Conservation (phyloP, 2,797 vertebrate species). For the Pagetopsis macropterus region DNA sequence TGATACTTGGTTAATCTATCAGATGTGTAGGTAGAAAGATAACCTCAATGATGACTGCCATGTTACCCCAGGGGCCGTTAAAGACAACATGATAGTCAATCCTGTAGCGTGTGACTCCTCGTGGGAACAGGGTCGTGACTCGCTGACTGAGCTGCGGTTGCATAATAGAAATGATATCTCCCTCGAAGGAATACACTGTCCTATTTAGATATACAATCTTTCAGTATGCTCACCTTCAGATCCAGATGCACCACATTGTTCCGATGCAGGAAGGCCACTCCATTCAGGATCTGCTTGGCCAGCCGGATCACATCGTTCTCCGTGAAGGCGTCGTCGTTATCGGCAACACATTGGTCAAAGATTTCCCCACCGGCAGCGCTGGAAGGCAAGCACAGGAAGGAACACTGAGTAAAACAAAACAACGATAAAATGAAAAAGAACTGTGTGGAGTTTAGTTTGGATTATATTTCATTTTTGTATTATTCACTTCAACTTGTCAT, state of each 20-base stretch:
- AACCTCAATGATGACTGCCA: slow-evolving; percentile 1
- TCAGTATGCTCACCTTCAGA: slow-evolving; percentile 81
- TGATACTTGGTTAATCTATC: slow-evolving; percentile 14
- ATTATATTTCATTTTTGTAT: slow-evolving; percentile 35
- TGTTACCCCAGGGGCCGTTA: slow-evolving; percentile 36
- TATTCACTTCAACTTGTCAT: slow-evolving; percentile 38
- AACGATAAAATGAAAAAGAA: slow-evolving; percentile 28
- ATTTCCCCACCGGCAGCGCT: slow-evolving; percentile 89
- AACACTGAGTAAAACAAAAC: slow-evolving; percentile 44
- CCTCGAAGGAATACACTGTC: slow-evolving; percentile 34
- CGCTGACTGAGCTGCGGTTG: slow-evolving; percentile 45
- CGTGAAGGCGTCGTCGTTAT: slow-evolving; percentile 87
- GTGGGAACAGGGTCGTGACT: slow-evolving; percentile 46
- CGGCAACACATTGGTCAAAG: slow-evolving; percentile 87
- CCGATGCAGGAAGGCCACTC: slow-evolving; percentile 84
- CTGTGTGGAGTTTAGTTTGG: slow-evolving; percentile 44
- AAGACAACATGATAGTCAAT: slow-evolving; percentile 40
- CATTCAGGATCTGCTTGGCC: slow-evolving; percentile 84
- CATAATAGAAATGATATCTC: slow-evolving; percentile 57
- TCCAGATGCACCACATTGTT: slow-evolving; percentile 88
- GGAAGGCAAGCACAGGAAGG: slow-evolving; percentile 52
- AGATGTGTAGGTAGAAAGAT: slow-evolving; percentile 1
- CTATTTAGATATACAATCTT: slow-evolving; percentile 22
- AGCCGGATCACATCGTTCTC: slow-evolving; percentile 87
- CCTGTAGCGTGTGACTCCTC: slow-evolving; percentile 8